Evolutionary conservation across 2,888 invertebrate genomes (phyloP).

Genomic region (Andrena hattorfiana): DNA sequence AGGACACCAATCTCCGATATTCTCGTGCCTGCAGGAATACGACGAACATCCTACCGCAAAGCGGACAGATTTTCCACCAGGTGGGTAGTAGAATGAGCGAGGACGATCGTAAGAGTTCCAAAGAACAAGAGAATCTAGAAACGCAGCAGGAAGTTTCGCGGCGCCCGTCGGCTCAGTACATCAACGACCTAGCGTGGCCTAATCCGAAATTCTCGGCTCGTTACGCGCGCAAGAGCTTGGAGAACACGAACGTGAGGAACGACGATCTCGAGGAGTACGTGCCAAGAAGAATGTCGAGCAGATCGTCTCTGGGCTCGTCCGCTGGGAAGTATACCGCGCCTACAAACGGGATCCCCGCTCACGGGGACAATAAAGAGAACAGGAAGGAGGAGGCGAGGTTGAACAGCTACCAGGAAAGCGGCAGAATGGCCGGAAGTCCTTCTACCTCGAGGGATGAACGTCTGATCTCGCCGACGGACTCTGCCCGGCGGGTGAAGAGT

Average conservation of each 20-base stretch:
- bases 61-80: not conserved
- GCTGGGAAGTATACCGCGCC: not conserved
- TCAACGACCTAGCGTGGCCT: conserved; percentile 5
- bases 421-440: not conserved
- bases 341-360: not conserved
- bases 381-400: not conserved
- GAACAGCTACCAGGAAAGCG: not conserved
- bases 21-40: conserved; percentile 39
- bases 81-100: conserved; percentile 28
- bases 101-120: not conserved
- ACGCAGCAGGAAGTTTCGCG: not conserved
- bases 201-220: conserved; percentile 64
- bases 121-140: not conserved
- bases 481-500: not conserved
- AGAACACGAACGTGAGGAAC: conserved; percentile 73
- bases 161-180: not conserved
- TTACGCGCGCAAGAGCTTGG: conserved; percentile 73
- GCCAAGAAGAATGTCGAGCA: not conserved
- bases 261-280: conserved; percentile 6
- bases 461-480: not conserved
- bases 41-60: conserved; percentile 23
- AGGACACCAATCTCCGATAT: conserved; percentile 29
- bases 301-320: not conserved
- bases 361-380: conserved; percentile 7
- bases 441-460: not conserved